Percentiles rank a stretch among this genome's conserved stretches.
Evolutionary conservation across 2,797 vertebrate genomes (phyloP).

Genomic region (Cyprinella venusta): DNA sequence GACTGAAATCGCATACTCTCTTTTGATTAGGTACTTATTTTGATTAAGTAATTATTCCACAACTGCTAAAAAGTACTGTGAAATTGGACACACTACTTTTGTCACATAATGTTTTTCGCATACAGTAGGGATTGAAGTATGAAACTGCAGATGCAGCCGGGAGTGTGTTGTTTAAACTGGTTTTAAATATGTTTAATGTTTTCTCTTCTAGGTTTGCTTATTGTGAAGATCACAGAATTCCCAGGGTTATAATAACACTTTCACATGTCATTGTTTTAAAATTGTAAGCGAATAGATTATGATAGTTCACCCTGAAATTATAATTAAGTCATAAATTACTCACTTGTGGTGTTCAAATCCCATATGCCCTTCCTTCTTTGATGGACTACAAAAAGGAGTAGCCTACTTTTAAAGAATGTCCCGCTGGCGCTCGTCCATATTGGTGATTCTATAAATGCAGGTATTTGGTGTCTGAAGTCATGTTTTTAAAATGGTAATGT

Average conservation of each 20-base stretch:
- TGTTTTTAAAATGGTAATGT: too few species aligned
- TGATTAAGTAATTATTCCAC: not conserved
- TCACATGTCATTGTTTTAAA: not conserved
- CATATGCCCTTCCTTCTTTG: not conserved
- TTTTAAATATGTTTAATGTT: not conserved
- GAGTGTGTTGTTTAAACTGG: not conserved
- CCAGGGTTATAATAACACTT: conserved; percentile 3
- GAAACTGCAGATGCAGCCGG: not conserved
- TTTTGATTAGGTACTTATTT: not conserved
- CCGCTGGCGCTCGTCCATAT: too few species aligned
- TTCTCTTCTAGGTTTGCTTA: conserved; percentile 25
- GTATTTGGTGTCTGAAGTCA: too few species aligned
- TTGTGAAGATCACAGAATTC: conserved; percentile 8
- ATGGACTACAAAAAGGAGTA: not conserved
- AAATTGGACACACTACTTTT: too few species aligned
- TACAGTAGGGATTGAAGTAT: not conserved
- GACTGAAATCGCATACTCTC: not conserved
- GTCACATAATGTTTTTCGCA: too few species aligned
- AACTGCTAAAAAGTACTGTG: not conserved
- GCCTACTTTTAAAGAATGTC: not conserved
- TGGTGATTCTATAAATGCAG: too few species aligned
- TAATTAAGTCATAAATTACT: not conserved
- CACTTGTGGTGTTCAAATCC: not conserved
- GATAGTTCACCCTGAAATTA: not conserved
- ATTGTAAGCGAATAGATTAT: not conserved